These are phyloP conservation scores for Gymnorhina tibicen DNA, from an alignment of 2,113 vertebrate species.

Conservation along the genomic window DNA sequence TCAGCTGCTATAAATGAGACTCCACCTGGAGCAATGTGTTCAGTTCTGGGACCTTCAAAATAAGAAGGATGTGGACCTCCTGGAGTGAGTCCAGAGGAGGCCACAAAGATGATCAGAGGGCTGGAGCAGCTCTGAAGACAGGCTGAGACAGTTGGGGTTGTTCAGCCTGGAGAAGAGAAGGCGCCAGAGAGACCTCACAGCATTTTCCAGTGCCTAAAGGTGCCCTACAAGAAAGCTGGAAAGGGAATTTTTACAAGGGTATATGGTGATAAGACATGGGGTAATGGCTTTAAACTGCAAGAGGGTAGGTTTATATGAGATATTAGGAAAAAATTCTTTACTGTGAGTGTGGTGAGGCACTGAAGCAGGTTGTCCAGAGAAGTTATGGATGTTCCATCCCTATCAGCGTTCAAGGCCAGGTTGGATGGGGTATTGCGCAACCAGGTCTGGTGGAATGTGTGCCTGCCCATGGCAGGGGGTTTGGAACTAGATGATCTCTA, in stretches of 20 bases:
- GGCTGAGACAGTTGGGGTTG: neutral
- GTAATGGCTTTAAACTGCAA: neutral
- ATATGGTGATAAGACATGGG: too few relatives aligned
- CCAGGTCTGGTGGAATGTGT: neutral
- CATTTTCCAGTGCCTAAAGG: neutral
- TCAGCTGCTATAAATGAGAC: neutral
- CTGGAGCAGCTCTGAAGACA: neutral
- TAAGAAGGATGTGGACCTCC: neutral
- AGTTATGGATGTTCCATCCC: neutral
- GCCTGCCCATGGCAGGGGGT: neutral
- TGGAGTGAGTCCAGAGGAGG: fast-evolving
- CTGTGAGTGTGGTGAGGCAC: neutral
- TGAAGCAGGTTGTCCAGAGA: neutral
- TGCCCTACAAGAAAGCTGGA: neutral
- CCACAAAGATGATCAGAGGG: neutral
- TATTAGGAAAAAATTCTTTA: neutral
- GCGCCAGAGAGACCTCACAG: neutral
- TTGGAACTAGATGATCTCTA: neutral
- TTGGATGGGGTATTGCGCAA: neutral
- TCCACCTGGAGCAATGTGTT: neutral
- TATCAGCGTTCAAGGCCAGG: neutral
- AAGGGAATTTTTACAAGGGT: neutral
- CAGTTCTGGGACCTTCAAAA: neutral
- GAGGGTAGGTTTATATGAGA: neutral
- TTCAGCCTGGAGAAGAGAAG: neutral